Evolutionary conservation across 2,113 vertebrate species (phyloP).

Genomic region (Aythya baeri): DNA sequence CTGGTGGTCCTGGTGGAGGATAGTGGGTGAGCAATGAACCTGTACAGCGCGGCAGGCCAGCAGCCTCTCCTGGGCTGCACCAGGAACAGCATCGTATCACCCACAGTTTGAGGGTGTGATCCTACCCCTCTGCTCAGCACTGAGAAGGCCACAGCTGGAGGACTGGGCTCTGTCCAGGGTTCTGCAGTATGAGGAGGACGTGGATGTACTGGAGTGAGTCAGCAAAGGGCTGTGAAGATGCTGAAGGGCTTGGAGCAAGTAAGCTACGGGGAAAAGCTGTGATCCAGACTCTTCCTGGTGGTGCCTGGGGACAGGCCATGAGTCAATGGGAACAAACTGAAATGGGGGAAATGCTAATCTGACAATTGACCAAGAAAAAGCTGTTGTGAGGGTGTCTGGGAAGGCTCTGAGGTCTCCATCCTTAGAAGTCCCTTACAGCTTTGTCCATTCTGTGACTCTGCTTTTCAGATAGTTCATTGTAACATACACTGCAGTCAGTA

Average conservation of each 20-base stretch:
- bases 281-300: not conserved
- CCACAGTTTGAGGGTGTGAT: not conserved
- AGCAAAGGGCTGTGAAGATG: not conserved
- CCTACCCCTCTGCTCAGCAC: not conserved
- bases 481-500: not conserved
- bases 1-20: not conserved
- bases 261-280: accelerated
- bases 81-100: not conserved
- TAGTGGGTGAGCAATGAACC: not conserved
- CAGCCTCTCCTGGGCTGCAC: not conserved
- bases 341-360: not conserved
- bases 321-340: not conserved
- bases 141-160: not conserved
- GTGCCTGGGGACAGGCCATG: not conserved
- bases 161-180: not conserved
- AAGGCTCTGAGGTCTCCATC: not conserved
- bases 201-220: not conserved
- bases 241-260: not conserved
- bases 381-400: not conserved
- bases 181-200: not conserved
- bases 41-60: not conserved
- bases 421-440: not conserved
- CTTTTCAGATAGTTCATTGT: not conserved
- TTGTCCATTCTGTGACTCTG: not conserved
- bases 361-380: too few species aligned